Conservation (phyloP, 2,797 vertebrate genomes). For the Remorina albescens region DNA sequence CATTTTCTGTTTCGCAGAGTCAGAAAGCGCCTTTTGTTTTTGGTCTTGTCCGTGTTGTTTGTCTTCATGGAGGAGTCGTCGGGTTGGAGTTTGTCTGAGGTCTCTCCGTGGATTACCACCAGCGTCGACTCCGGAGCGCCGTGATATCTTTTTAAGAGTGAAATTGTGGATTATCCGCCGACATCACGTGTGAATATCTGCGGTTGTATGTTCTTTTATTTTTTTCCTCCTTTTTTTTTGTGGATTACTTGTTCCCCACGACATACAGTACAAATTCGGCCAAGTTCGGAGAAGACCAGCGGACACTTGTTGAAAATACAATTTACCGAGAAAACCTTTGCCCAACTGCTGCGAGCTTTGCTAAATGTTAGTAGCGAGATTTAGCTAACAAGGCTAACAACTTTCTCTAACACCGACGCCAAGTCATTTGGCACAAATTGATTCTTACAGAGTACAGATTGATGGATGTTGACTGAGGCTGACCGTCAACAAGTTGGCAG, state of each 20-base stretch:
- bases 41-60: background rate
- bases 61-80: slow-evolving; percentile 46
- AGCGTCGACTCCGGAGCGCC: slow-evolving; percentile 45
- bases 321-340: slow-evolving; percentile 43
- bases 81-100: slow-evolving; percentile 57
- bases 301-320: slow-evolving; percentile 76
- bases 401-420: slow-evolving; percentile 15
- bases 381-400: slow-evolving; percentile 39
- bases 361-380: slow-evolving; percentile 42
- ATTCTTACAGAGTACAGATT: background rate
- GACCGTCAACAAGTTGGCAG: slow-evolving; percentile 18
- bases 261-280: slow-evolving; percentile 5
- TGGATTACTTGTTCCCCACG: background rate
- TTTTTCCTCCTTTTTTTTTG: background rate
- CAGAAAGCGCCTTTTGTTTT: background rate
- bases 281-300: slow-evolving; percentile 21
- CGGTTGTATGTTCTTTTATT: background rate
- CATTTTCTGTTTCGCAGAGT: background rate
- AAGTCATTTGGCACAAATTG: too few species aligned
- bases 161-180: slow-evolving; percentile 39
- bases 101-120: slow-evolving; percentile 70
- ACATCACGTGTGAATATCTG: slow-evolving; percentile 18
- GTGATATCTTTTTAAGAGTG: slow-evolving; percentile 28
- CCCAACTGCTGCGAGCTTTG: slow-evolving; percentile 38
- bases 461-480: background rate